These are phyloP conservation scores for Drosophila demipolita DNA, from an alignment of 2,888 invertebrate genomes.

Conservation along the genomic window DNA sequence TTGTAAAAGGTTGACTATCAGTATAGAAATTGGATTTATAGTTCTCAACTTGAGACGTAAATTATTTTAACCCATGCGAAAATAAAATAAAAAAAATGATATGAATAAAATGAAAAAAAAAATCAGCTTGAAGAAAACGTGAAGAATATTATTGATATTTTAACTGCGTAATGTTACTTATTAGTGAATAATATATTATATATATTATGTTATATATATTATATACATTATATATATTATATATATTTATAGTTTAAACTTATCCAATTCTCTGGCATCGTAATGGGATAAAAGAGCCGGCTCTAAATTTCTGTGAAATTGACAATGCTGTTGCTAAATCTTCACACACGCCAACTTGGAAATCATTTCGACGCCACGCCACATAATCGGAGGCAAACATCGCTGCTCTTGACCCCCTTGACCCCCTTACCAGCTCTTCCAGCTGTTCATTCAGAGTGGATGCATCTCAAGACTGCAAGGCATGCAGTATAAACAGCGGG, in stretches of 20 bases:
- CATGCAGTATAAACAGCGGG: conserved; percentile 72
- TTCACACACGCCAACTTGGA: conserved; percentile 52
- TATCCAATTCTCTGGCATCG: background rate
- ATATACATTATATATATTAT: no score
- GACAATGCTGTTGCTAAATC: conserved; percentile 15
- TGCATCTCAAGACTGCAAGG: conserved; percentile 67
- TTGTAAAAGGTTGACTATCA: background rate
- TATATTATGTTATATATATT: no score
- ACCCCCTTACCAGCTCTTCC: background rate
- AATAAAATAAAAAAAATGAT: background rate
- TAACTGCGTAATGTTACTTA: background rate
- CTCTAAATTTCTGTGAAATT: conserved; percentile 2
- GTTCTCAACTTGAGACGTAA: background rate
- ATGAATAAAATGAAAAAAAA: background rate
- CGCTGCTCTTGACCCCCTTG: background rate
- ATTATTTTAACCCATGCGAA: background rate
- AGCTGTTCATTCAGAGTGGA: conserved; percentile 28
- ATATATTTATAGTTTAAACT: background rate
- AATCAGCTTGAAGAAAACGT: background rate
- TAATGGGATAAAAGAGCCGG: background rate
- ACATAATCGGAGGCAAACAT: conserved; percentile 27
- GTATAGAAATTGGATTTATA: background rate
- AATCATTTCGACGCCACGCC: conserved; percentile 64
- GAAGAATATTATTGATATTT: background rate
- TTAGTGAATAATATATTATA: no score